Evolutionary conservation across 53 echinoderm and acorn worm genomes (phyloP), one percentile per base, ranked within the genome.

Genomic region (Pentamera pediparva): DNA sequence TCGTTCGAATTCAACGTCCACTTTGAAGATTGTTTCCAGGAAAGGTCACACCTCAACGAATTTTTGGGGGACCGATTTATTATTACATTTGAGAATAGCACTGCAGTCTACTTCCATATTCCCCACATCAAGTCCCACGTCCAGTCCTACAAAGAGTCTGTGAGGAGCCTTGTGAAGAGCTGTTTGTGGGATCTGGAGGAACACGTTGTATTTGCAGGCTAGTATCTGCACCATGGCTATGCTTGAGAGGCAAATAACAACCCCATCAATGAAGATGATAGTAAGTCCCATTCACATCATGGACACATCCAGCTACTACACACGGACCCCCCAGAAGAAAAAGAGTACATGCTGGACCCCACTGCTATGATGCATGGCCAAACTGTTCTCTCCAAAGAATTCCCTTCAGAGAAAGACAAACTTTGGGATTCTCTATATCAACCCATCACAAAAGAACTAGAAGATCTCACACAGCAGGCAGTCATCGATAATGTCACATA

Each of bases 141-240:
- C 47, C 27, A 45, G 12, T 64, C 64, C 15, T 36, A 50, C 40
- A 19, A 49, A 25, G 69, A 67, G 22, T 63, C 26, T 28, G 75
- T 62, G 35, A 77, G 56, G 29, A 73, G 39, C 34, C 43, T 79
- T 18, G 49, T 85, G 18, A 85, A 85, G 39, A 67, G 57, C 6
- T 59, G 73, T 39, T 17, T 74, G 57, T 80, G 79, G 79, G 85
- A 85, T 56, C 20, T 79, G 4, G 61, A 79, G 32, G 85, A 79
- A 3, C 33, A 79, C 32, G 28, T 79, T 8, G 56, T 85, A 19
- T 2, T 85, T 30, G 84, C 58, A 31, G 85, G 85, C 62, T 22
- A 81, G 86, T 55, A 76, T 76, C 31, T 38, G 86, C 55, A 76
- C 81, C 47, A 86, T 86, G 81, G 86, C 81, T 35, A 38, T 81